Evolutionary conservation across 1,140 invertebrate genomes (phyloP).

Genomic region (Drosophila kurseongensis): DNA sequence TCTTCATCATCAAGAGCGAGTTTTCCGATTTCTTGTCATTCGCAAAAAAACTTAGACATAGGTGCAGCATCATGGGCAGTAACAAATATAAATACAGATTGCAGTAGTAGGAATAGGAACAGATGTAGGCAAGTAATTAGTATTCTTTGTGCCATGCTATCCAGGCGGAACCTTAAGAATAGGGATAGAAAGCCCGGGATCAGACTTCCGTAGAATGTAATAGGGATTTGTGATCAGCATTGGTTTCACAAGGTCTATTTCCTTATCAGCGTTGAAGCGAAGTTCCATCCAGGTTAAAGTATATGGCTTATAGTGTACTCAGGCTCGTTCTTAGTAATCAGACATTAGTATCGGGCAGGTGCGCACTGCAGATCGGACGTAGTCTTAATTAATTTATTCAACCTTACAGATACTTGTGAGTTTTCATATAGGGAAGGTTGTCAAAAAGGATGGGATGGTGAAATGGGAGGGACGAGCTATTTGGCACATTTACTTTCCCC

Average conservation of each 20-base stretch:
- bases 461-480: not conserved
- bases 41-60: slow-evolving; percentile 6
- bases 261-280: slow-evolving; percentile 44
- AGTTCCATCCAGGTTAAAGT: slow-evolving; percentile 52
- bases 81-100: slow-evolving; percentile 5
- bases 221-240: slow-evolving; percentile 5
- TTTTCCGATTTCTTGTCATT: slow-evolving; percentile 27
- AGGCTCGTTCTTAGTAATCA: slow-evolving; percentile 5
- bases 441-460: not conserved
- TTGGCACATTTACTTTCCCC: not conserved
- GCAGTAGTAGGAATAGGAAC: slow-evolving; percentile 20
- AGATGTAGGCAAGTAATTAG: slow-evolving; percentile 37
- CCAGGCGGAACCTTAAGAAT: not conserved
- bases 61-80: not conserved
- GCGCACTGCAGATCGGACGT: slow-evolving; percentile 41
- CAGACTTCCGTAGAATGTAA: not conserved
- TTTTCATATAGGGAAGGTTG: slow-evolving; percentile 8
- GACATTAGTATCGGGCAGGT: not conserved
- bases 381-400: slow-evolving; percentile 68
- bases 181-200: not conserved
- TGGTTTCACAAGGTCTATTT: slow-evolving; percentile 8
- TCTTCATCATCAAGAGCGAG: slow-evolving; percentile 29
- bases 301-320: slow-evolving; percentile 3
- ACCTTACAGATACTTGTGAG: slow-evolving; percentile 15
- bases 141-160: slow-evolving; percentile 64